These are phyloP conservation scores for Brachyhypopomus gauderio DNA, from an alignment of 2,113 vertebrate genomes.

Conservation along the genomic window DNA sequence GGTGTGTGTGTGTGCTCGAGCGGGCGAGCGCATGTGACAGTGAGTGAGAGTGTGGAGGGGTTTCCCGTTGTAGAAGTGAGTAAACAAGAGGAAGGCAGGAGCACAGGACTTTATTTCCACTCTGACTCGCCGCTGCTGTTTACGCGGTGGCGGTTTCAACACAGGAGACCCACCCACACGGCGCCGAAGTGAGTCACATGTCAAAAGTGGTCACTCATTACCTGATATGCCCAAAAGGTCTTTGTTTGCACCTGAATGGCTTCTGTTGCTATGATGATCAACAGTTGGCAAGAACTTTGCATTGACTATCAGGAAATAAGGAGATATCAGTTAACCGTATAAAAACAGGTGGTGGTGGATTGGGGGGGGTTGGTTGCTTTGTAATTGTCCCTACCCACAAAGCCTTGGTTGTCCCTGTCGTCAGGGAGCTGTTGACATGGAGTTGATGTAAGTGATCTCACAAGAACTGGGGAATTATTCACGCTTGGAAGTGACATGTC, in stretches of 20 bases:
- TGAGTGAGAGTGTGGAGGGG: slow-evolving; percentile 3
- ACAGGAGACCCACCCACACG: background rate
- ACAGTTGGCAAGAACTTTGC: background rate
- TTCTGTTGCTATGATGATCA: background rate
- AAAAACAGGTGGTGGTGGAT: background rate
- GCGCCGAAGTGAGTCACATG: background rate
- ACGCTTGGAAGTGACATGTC: too few species aligned
- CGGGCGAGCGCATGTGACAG: background rate
- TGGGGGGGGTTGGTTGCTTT: too few species aligned
- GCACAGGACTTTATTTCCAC: slow-evolving; percentile 25
- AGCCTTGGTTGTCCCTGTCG: too few species aligned
- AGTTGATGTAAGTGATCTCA: too few species aligned
- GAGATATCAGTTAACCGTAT: background rate
- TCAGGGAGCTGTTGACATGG: too few species aligned
- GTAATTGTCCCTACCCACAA: too few species aligned
- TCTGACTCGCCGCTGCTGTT: background rate
- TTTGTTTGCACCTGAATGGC: background rate
- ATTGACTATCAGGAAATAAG: background rate
- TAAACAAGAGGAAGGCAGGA: slow-evolving; percentile 3
- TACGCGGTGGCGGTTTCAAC: slow-evolving; percentile 1
- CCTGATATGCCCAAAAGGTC: background rate
- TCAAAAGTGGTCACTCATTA: too few species aligned
- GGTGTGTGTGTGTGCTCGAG: background rate
- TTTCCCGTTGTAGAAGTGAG: slow-evolving; percentile 46
- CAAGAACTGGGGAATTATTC: too few species aligned